These are phyloP conservation scores for Clavelina lepadiformis DNA, from an alignment of 23 tunicate species.

Conservation along the genomic window DNA sequence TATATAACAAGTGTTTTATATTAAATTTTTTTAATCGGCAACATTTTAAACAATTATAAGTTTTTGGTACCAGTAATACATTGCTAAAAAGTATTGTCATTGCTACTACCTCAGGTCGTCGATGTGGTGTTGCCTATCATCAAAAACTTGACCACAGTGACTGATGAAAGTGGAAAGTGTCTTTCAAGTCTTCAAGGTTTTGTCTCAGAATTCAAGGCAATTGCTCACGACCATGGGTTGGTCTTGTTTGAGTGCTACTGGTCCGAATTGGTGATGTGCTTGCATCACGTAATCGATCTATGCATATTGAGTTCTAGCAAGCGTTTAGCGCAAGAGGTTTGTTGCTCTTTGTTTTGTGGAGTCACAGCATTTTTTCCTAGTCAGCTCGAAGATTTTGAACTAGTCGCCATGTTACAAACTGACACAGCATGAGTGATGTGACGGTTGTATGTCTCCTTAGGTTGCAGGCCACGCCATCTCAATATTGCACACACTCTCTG, in stretches of 20 bases:
- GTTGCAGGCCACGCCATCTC: conserved; percentile 21
- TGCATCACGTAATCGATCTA: conserved; percentile 22
- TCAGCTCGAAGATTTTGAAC: no score
- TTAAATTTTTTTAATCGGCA: no score
- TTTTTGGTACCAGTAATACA: no score
- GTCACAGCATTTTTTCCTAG: no score
- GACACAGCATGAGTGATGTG: no score
- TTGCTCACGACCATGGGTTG: conserved; percentile 3
- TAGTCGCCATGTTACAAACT: no score
- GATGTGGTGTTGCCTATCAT: conserved; percentile 26
- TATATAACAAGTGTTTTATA: no score
- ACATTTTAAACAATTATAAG: no score
- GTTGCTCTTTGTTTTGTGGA: no score
- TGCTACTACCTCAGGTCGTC: conserved; percentile 6
- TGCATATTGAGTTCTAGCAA: conserved; percentile 30
- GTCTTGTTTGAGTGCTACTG: conserved; percentile 32
- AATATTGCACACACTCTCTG: conserved; percentile 25
- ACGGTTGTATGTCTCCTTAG: conserved; percentile 9
- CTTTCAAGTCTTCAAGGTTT: conserved; percentile 4
- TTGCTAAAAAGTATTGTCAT: no score
- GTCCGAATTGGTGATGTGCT: conserved; percentile 17
- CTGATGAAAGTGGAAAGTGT: conserved; percentile 5
- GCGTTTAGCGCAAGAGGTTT: conserved; percentile 8
- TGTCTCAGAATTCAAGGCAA: conserved; percentile 9
- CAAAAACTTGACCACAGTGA: not conserved